These are phyloP conservation scores for Centrocercus urophasianus DNA, from an alignment of 2,113 vertebrate genomes.

Conservation along the genomic window DNA sequence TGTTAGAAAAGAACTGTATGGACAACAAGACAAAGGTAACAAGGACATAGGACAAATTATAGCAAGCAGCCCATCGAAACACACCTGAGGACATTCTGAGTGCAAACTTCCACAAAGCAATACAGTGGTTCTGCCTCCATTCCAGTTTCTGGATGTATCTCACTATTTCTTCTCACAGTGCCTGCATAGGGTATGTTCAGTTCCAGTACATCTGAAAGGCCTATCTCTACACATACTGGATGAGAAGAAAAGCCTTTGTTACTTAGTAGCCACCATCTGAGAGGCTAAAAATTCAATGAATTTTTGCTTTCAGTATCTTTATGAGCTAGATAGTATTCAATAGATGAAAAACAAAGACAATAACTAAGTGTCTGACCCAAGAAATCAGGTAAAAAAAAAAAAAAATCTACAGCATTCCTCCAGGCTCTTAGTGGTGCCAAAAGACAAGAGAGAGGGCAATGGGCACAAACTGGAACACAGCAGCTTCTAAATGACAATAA, in stretches of 20 bases:
- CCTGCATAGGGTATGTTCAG: background rate
- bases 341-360: background rate
- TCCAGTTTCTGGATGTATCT: background rate
- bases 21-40: conserved; percentile 9
- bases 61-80: conserved; percentile 27
- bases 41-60: background rate
- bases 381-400: background rate
- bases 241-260: background rate
- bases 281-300: background rate
- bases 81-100: background rate
- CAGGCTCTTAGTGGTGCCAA: background rate
- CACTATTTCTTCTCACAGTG: background rate
- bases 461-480: background rate
- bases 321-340: background rate
- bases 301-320: background rate
- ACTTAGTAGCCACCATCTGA: background rate
- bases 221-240: background rate
- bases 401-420: background rate
- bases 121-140: background rate
- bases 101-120: background rate
- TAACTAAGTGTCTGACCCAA: background rate
- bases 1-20: conserved; percentile 32
- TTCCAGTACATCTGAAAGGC: background rate
- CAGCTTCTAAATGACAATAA: background rate
- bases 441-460: background rate